A percentile compares a stretch with the other conserved stretches of the same genome.
Conservation (phyloP, 1,140 invertebrate species). For the Dreissena polymorpha region DNA sequence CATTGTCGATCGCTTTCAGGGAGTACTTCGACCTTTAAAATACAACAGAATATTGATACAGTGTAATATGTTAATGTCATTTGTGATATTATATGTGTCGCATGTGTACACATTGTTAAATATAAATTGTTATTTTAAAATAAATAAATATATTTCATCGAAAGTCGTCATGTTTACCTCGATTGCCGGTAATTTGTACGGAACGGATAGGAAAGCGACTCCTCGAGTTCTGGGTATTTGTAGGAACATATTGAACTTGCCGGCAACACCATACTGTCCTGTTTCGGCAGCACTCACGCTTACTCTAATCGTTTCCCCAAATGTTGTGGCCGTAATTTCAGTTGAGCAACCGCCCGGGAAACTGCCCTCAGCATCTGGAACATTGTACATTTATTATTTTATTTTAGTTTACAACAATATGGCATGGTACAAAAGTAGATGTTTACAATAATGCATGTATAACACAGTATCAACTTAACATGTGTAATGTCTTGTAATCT, state of each 20-base stretch:
- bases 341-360: not conserved
- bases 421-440: too few species aligned
- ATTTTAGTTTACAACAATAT: too few species aligned
- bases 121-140: too few species aligned
- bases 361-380: not conserved
- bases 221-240: not conserved
- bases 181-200: not conserved
- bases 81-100: too few species aligned
- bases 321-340: not conserved
- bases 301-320: not conserved
- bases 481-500: too few species aligned
- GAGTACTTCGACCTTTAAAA: not conserved
- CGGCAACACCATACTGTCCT: conserved; percentile 32
- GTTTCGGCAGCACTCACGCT: conserved; percentile 6
- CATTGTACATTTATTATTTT: too few species aligned
- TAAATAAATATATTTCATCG: too few species aligned
- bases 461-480: too few species aligned
- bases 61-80: not conserved
- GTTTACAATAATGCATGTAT: too few species aligned
- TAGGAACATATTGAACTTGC: conserved; percentile 15
- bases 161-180: not conserved
- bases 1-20: conserved; percentile 17
- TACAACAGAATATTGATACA: not conserved
- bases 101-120: too few species aligned
- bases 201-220: not conserved